phyloP scores from a whole-genome alignment of 2,888 invertebrate genomes.

The Tenthredo amoena region DNA sequence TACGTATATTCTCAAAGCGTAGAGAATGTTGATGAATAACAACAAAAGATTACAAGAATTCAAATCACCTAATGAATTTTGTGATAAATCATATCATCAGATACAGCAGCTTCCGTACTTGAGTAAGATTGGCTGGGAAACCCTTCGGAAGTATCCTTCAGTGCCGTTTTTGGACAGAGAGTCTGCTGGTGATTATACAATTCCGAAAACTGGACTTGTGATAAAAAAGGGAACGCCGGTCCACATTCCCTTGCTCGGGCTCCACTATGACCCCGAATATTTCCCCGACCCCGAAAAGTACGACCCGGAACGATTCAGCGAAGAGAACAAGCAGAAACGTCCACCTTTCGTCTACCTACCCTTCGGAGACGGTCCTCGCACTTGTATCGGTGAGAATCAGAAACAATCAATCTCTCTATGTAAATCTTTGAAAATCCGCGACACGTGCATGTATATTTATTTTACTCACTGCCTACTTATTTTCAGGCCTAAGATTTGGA shows the following conservation, averaged over 20 bases:
- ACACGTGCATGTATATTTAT: neutral
- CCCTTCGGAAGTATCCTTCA: constrained; percentile 75
- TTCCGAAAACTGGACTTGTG: constrained; percentile 65
- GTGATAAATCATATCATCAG: constrained; percentile 53
- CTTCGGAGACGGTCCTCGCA: constrained; percentile 74
- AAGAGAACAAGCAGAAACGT: constrained; percentile 70
- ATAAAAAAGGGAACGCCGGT: constrained; percentile 72
- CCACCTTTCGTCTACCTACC: constrained; percentile 69
- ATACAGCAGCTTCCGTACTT: constrained; percentile 57
- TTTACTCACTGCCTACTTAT: neutral
- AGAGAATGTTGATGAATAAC: neutral
- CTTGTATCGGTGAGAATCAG: constrained; percentile 70
- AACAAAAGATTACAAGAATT: neutral
- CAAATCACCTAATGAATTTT: neutral
- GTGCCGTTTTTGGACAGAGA: constrained; percentile 68
- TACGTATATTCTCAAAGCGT: constrained; percentile 51
- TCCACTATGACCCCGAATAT: constrained; percentile 75
- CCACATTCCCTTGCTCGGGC: constrained; percentile 69
- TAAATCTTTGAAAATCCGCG: neutral
- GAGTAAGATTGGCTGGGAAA: constrained; percentile 72
- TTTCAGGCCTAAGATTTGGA: constrained; percentile 58
- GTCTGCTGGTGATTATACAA: constrained; percentile 64
- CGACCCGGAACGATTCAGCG: constrained; percentile 76
- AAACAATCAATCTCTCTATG: neutral
- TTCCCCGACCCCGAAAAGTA: constrained; percentile 75